A percentile compares a stretch with the other conserved stretches of the same genome.
Evolutionary conservation across 2,888 invertebrate species (phyloP).

Genomic region (Corythucha ciliata): DNA sequence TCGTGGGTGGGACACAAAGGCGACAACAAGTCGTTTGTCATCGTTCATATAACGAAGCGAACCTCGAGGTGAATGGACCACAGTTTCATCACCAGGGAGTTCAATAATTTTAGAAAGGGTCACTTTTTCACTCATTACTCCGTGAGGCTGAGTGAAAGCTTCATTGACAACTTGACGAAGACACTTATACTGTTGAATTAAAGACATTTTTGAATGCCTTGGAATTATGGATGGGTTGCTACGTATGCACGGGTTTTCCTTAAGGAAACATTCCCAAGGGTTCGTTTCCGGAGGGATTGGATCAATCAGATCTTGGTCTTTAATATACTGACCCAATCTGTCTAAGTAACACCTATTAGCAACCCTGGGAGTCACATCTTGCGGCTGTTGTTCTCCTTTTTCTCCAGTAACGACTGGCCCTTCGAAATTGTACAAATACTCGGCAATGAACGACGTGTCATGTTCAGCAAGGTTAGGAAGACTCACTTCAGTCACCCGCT

Average conservation of each 20-base stretch:
- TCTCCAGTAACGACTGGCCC: slow-evolving; percentile 22
- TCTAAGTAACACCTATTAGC: slow-evolving; percentile 67
- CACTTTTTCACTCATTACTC: slow-evolving; percentile 23
- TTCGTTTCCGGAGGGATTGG: slow-evolving; percentile 62
- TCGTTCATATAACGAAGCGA: slow-evolving; percentile 43
- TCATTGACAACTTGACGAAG: slow-evolving; percentile 23
- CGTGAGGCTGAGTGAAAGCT: slow-evolving; percentile 21
- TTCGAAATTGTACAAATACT: slow-evolving; percentile 80
- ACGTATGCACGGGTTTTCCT: slow-evolving; percentile 60
- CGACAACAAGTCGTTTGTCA: slow-evolving; percentile 47
- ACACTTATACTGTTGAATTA: slow-evolving; percentile 60
- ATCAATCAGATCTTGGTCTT: slow-evolving; percentile 58
- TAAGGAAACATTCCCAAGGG: slow-evolving; percentile 66
- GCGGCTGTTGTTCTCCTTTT: neutral
- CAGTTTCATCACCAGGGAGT: neutral
- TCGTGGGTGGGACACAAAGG: slow-evolving; percentile 42
- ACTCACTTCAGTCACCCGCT: slow-evolving; percentile 51
- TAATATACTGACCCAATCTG: slow-evolving; percentile 81
- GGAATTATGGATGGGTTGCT: slow-evolving; percentile 64
- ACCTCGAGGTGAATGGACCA: slow-evolving; percentile 17
- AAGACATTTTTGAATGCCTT: slow-evolving; percentile 63
- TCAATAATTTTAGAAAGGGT: slow-evolving; percentile 5
- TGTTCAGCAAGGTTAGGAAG: slow-evolving; percentile 80
- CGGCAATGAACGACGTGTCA: slow-evolving; percentile 79
- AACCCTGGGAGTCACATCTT: slow-evolving; percentile 1